These are phyloP conservation scores for Hypanus sabinus DNA, from an alignment of 2,113 vertebrate genomes.

Conservation along the genomic window DNA sequence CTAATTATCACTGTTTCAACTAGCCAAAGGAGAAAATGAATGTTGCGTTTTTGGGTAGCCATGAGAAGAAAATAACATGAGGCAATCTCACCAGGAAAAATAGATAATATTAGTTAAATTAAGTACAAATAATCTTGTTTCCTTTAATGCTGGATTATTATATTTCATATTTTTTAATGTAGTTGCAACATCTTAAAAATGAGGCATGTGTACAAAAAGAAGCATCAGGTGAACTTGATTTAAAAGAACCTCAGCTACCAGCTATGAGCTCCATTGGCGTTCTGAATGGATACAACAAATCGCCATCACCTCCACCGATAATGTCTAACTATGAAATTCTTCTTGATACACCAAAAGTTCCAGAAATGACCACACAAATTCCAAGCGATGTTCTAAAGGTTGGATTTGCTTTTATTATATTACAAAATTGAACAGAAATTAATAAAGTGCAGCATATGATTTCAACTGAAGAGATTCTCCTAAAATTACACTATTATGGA, in stretches of 20 bases:
- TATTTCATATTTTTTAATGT: background rate
- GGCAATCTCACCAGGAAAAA: background rate
- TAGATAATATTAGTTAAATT: constrained; percentile 41
- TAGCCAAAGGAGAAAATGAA: background rate
- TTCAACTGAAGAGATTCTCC: background rate
- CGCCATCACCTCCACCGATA: constrained; percentile 48
- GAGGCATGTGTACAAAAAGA: background rate
- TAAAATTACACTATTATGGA: background rate
- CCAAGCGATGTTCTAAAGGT: constrained; percentile 64
- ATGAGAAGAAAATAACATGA: background rate
- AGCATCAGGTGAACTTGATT: background rate
- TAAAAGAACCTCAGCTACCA: background rate
- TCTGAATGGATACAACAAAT: background rate
- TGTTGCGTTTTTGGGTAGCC: background rate
- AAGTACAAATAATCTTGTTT: constrained; percentile 40
- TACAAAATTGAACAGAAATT: constrained; percentile 51
- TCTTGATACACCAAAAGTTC: constrained; percentile 56
- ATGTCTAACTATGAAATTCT: constrained; percentile 54
- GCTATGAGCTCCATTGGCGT: background rate
- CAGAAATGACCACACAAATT: constrained; percentile 59
- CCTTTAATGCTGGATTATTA: background rate
- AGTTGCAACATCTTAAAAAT: background rate
- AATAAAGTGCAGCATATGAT: constrained; percentile 38
- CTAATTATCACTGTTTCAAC: background rate
- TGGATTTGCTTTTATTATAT: constrained; percentile 30